phyloP scores from a whole-genome alignment of 2,888 invertebrate species.

The Cepaea hortensis region DNA sequence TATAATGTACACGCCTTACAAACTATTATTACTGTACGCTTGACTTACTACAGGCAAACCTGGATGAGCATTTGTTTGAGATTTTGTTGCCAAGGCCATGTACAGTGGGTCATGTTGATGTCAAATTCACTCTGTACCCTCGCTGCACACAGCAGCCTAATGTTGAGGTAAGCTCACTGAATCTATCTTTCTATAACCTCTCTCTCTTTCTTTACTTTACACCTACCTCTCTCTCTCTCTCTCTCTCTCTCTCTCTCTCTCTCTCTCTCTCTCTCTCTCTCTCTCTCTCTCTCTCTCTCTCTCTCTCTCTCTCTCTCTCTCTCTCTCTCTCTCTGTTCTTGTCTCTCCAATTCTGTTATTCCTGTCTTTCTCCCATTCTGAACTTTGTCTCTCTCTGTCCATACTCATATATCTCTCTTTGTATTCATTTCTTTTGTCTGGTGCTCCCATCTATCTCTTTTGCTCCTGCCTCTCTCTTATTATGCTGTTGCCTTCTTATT shows the following conservation, averaged over 20 bases:
- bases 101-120: constrained; percentile 91
- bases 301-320: too few relatives aligned
- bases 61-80: constrained; percentile 95
- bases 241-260: too few relatives aligned
- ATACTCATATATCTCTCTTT: too few relatives aligned
- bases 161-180: constrained; percentile 76
- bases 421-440: too few relatives aligned
- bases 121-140: constrained; percentile 88
- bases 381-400: not conserved
- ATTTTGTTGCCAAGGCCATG: constrained; percentile 86
- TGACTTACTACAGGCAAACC: constrained; percentile 80
- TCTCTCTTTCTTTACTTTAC: not conserved
- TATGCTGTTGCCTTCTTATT: too few relatives aligned
- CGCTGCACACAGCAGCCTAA: constrained; percentile 86
- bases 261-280: too few relatives aligned
- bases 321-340: not conserved
- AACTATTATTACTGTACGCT: too few relatives aligned
- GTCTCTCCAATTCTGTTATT: not conserved
- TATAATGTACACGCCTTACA: too few relatives aligned
- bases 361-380: not conserved
- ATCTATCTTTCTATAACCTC: not conserved
- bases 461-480: too few relatives aligned
- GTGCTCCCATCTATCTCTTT: too few relatives aligned
- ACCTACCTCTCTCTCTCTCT: too few relatives aligned
- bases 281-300: too few relatives aligned